A percentile compares a stretch with the other conserved stretches of the same genome.
These are phyloP conservation scores for Bombycilla garrulus DNA, from an alignment of 2,113 vertebrate species.

Conservation along the genomic window DNA sequence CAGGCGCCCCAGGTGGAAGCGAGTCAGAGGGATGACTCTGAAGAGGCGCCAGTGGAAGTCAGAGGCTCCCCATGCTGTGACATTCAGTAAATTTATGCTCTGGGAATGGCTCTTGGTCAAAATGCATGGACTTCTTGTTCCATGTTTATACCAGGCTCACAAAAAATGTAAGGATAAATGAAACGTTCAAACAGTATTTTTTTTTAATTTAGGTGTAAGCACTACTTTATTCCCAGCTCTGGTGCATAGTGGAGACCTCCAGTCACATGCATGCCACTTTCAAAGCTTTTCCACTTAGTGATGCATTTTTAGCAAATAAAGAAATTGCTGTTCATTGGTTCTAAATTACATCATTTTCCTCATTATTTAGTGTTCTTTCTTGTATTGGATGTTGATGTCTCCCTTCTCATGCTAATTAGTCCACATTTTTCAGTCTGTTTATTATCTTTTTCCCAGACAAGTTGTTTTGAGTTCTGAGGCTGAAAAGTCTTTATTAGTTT, in stretches of 20 bases:
- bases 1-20: rapidly evolving
- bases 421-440: too few relatives aligned
- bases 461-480: too few relatives aligned
- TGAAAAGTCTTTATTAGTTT: too few relatives aligned
- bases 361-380: too few relatives aligned
- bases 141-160: too few relatives aligned
- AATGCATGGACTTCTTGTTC: neutral
- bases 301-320: neutral
- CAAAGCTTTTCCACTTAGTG: neutral
- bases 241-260: neutral
- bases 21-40: neutral
- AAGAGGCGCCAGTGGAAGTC: neutral
- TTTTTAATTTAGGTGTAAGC: too few relatives aligned
- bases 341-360: neutral
- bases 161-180: neutral
- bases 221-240: neutral
- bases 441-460: too few relatives aligned
- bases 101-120: neutral
- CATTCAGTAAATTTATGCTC: neutral
- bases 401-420: too few relatives aligned
- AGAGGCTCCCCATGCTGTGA: too few relatives aligned
- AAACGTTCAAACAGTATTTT: too few relatives aligned
- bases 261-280: neutral
- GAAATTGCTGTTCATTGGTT: neutral
- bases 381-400: too few relatives aligned